phyloP scores from a whole-genome alignment of 2,113 vertebrate genomes.

The Plectropomus leopardus region DNA sequence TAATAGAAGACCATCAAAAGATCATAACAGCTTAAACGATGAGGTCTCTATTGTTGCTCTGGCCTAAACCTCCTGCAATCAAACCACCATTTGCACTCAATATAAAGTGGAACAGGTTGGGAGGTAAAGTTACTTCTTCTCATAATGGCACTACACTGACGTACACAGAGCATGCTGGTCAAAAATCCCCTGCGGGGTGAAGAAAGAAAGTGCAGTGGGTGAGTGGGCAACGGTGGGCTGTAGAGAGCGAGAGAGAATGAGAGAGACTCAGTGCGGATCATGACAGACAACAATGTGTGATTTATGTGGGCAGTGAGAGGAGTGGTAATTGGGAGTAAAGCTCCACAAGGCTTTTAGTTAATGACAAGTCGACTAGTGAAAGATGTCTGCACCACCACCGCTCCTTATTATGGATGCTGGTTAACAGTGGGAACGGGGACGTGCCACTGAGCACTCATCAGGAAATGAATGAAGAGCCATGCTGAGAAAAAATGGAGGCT shows the following conservation, averaged over 20 bases:
- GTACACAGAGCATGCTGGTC: constrained; percentile 21
- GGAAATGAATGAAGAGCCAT: constrained; percentile 66
- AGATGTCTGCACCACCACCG: constrained; percentile 69
- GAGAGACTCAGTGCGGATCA: constrained; percentile 58
- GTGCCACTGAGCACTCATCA: constrained; percentile 56
- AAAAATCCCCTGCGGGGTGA: background rate
- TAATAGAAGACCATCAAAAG: constrained; percentile 82
- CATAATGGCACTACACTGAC: constrained; percentile 24
- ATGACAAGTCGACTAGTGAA: constrained; percentile 82
- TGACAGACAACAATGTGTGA: constrained; percentile 73
- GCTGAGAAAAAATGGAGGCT: constrained; percentile 38
- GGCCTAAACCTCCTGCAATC: constrained; percentile 72
- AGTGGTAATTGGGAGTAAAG: constrained; percentile 83
- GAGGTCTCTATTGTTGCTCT: constrained; percentile 74
- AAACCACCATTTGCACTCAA: constrained; percentile 64
- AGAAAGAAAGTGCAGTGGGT: background rate
- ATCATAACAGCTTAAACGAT: constrained; percentile 82
- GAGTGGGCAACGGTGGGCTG: background rate
- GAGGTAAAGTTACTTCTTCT: constrained; percentile 69
- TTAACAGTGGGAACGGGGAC: constrained; percentile 65
- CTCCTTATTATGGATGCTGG: constrained; percentile 67
- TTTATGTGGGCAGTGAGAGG: constrained; percentile 74
- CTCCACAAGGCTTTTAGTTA: constrained; percentile 83
- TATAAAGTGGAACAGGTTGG: constrained; percentile 55
- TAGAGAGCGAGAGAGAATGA: constrained; percentile 30